These are phyloP conservation scores for Corythornis vintsioides DNA, from an alignment of 2,113 vertebrate genomes.

Conservation along the genomic window DNA sequence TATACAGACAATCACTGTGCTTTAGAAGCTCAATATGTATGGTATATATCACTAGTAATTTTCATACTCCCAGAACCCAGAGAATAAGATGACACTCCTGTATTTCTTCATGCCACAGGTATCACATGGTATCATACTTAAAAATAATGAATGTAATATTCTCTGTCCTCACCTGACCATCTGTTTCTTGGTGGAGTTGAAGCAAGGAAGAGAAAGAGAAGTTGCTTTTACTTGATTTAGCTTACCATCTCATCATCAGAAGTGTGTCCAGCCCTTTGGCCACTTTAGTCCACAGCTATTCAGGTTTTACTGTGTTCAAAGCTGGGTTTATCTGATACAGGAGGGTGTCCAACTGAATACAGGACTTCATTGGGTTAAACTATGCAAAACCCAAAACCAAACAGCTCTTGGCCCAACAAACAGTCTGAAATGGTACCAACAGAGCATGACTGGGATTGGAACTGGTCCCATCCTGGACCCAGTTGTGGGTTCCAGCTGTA, in stretches of 20 bases:
- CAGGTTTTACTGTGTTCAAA: not conserved
- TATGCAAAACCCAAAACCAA: not conserved
- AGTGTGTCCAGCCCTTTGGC: not conserved
- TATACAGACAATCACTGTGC: not conserved
- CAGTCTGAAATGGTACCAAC: not conserved
- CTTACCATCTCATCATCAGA: not conserved
- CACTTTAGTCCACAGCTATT: not conserved
- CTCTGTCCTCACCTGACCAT: constrained; percentile 32
- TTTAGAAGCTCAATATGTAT: not conserved
- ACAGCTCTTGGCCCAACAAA: not conserved
- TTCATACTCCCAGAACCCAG: not conserved
- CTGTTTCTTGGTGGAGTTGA: not conserved
- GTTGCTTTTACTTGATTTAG: not conserved
- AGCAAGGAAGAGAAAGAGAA: not conserved
- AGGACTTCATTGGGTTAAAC: not conserved
- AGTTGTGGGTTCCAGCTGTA: not conserved
- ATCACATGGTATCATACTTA: not conserved
- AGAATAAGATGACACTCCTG: not conserved
- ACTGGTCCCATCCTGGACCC: not conserved
- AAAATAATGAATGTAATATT: not conserved
- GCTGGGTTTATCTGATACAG: not conserved
- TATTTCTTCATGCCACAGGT: not conserved
- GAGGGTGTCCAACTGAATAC: not conserved
- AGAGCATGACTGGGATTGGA: not conserved
- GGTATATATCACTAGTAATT: not conserved